These are phyloP conservation scores for Parapristionchus giblindavisi DNA, from an alignment of 2,888 invertebrate genomes.

Conservation along the genomic window DNA sequence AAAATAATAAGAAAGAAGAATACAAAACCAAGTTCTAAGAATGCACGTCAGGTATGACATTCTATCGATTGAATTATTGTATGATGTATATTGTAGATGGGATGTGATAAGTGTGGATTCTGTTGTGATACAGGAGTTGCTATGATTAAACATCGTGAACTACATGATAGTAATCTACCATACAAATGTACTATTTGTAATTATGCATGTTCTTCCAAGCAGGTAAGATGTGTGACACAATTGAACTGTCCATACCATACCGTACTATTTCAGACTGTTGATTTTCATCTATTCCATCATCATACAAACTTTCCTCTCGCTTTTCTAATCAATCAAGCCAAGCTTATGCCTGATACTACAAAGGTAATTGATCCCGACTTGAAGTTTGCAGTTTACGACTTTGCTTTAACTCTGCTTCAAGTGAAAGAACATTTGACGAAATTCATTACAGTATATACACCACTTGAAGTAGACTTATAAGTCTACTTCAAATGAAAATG, in stretches of 20 bases:
- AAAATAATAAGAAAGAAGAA: too few relatives aligned
- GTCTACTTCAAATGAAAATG: too few relatives aligned
- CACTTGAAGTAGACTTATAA: too few relatives aligned
- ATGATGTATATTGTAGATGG: not conserved
- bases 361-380: not conserved
- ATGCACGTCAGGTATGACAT: not conserved
- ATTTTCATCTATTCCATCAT: constrained; percentile 24
- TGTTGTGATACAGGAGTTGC: constrained; percentile 17
- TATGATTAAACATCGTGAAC: constrained; percentile 11
- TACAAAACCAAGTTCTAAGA: not conserved
- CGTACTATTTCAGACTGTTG: not conserved
- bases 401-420: not conserved
- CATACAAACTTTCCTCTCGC: constrained; percentile 10
- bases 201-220: constrained; percentile 16
- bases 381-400: not conserved
- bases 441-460: too few relatives aligned
- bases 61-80: not conserved
- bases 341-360: not conserved
- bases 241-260: not conserved
- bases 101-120: constrained; percentile 8
- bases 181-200: constrained; percentile 20
- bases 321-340: constrained; percentile 13
- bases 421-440: too few relatives aligned
- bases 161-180: constrained; percentile 1
- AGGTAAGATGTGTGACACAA: not conserved